These are phyloP conservation scores for Synanceia verrucosa DNA, from an alignment of 2,797 vertebrate species.

Conservation along the genomic window DNA sequence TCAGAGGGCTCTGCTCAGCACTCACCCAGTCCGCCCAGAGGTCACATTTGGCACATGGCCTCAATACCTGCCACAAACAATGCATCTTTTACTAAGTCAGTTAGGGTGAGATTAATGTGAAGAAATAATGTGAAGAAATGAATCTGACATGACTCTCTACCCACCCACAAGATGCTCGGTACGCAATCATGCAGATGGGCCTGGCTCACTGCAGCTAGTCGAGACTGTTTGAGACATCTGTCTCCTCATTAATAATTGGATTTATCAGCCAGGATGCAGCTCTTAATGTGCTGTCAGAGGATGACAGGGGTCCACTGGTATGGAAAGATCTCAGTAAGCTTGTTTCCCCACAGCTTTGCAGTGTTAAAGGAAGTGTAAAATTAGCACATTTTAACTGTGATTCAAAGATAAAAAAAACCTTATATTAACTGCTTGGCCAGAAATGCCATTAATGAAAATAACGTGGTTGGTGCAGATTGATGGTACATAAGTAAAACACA, in stretches of 20 bases:
- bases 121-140: slow-evolving; percentile 4
- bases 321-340: slow-evolving; percentile 13
- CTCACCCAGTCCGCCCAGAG: neutral
- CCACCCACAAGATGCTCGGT: too few species aligned
- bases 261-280: slow-evolving; percentile 25
- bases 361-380: neutral
- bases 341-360: neutral
- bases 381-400: neutral
- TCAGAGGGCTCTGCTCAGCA: neutral
- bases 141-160: neutral
- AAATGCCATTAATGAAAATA: neutral
- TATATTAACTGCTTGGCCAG: neutral
- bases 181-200: slow-evolving; percentile 24
- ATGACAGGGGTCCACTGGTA: neutral
- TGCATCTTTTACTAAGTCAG: neutral
- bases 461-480: too few species aligned
- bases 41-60: neutral
- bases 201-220: slow-evolving; percentile 13
- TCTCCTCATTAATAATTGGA: slow-evolving; percentile 48
- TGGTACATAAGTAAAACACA: too few species aligned
- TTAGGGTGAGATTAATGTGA: slow-evolving; percentile 10
- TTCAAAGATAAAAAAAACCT: neutral
- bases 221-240: slow-evolving; percentile 34
- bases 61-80: slow-evolving; percentile 24
- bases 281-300: slow-evolving; percentile 17